These are phyloP conservation scores for Theocolax elegans DNA, from an alignment of 1,140 invertebrate species.

Conservation along the genomic window DNA sequence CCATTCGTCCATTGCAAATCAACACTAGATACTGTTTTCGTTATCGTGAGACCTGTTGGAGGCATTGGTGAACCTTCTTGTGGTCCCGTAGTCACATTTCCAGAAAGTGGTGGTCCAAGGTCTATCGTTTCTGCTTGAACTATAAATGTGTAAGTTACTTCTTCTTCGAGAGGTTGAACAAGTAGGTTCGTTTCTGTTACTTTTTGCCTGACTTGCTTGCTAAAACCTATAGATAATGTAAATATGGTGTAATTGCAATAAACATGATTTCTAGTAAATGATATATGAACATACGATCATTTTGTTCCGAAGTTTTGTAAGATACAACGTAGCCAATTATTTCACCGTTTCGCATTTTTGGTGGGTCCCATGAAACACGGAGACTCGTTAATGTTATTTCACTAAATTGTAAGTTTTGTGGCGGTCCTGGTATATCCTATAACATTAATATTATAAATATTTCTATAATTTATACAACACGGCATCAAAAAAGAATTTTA, in stretches of 20 bases:
- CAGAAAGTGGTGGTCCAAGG: conserved; percentile 79
- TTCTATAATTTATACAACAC: too few relatives aligned
- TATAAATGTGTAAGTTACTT: conserved; percentile 90
- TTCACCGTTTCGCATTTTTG: conserved; percentile 89
- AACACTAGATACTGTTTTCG: conserved; percentile 85
- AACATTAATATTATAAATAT: too few relatives aligned
- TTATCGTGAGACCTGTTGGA: conserved; percentile 78
- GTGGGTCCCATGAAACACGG: conserved; percentile 91
- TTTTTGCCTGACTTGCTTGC: conserved; percentile 95
- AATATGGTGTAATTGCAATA: not conserved
- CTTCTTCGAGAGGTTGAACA: conserved; percentile 89
- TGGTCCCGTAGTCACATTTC: conserved; percentile 93
- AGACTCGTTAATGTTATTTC: conserved; percentile 97
- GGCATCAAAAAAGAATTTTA: conserved; percentile 32
- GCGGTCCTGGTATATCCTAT: conserved; percentile 86
- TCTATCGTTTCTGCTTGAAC: conserved; percentile 91
- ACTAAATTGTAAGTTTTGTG: conserved; percentile 83
- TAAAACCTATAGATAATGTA: conserved; percentile 72
- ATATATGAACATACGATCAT: conserved; percentile 79
- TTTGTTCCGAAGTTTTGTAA: conserved; percentile 92
- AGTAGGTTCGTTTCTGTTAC: conserved; percentile 83
- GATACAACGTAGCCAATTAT: conserved; percentile 92
- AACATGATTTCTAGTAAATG: not conserved
- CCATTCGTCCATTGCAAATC: conserved; percentile 90
- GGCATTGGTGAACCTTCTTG: conserved; percentile 88